Evolutionary conservation across 2,888 invertebrate species (phyloP).

Genomic region (Scelioninae gen. 2): DNA sequence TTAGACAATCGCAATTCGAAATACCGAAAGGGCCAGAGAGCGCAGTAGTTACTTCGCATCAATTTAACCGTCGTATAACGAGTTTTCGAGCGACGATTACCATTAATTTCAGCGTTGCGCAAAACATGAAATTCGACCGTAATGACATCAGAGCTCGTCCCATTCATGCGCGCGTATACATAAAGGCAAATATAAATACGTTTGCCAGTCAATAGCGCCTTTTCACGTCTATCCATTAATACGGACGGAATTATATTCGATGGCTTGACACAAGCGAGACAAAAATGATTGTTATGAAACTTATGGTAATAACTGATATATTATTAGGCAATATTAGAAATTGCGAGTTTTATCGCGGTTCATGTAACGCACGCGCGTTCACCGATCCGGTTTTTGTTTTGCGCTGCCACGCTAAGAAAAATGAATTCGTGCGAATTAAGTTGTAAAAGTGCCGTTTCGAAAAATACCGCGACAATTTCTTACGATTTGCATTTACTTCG

Average conservation of each 20-base stretch:
- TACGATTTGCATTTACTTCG: too few species aligned
- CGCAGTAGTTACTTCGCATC: slow-evolving; percentile 20
- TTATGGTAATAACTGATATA: slow-evolving; percentile 49
- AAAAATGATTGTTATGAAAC: slow-evolving; percentile 58
- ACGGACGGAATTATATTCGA: slow-evolving; percentile 16
- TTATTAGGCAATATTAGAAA: slow-evolving; percentile 55
- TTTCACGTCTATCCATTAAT: slow-evolving; percentile 37
- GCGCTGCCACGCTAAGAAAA: too few species aligned
- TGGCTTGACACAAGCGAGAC: slow-evolving; percentile 19
- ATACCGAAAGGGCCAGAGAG: slow-evolving; percentile 12
- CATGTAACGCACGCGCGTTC: slow-evolving; percentile 26
- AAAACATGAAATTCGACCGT: slow-evolving; percentile 66
- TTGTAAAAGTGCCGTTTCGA: too few species aligned
- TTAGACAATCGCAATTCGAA: slow-evolving; percentile 21
- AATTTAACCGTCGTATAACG: slow-evolving; percentile 50
- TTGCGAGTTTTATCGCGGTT: slow-evolving; percentile 39
- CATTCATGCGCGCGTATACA: slow-evolving; percentile 41
- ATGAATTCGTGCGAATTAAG: too few species aligned
- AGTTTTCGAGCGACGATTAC: slow-evolving; percentile 60
- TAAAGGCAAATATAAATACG: slow-evolving; percentile 43
- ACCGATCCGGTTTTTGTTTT: slow-evolving; percentile 51
- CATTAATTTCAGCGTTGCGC: slow-evolving; percentile 65
- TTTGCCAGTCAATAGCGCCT: slow-evolving; percentile 30
- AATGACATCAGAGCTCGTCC: slow-evolving; percentile 61
- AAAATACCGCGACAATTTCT: too few species aligned